phyloP scores from a whole-genome alignment of 1,140 invertebrate genomes.

The Drosophila sulfurigaster region DNA sequence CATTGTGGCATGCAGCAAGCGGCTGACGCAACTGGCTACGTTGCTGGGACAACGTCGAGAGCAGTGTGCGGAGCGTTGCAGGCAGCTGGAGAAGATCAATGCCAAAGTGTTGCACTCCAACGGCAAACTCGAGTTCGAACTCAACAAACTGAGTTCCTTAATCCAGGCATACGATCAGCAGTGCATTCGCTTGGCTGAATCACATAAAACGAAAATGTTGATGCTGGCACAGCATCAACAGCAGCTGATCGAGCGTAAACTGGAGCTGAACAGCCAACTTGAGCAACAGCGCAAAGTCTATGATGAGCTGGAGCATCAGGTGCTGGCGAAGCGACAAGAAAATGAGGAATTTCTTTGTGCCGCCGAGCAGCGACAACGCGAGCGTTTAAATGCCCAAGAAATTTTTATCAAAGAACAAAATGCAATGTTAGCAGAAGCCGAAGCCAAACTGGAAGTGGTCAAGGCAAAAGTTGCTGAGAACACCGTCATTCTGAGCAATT shows the following conservation, averaged over 20 bases:
- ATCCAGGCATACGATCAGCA: constrained; percentile 23
- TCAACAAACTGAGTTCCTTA: constrained; percentile 8
- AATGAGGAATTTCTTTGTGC: constrained; percentile 37
- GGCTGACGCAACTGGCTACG: constrained; percentile 27
- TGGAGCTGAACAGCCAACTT: not conserved
- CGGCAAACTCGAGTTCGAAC: constrained; percentile 17
- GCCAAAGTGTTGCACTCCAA: constrained; percentile 7
- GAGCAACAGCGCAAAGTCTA: constrained; percentile 17
- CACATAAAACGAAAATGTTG: constrained; percentile 4
- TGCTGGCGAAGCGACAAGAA: not conserved
- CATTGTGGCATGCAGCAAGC: constrained; percentile 22
- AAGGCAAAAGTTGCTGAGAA: constrained; percentile 1
- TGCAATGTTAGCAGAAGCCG: constrained; percentile 14
- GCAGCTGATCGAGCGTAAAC: constrained; percentile 16
- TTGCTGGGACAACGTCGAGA: constrained; percentile 30
- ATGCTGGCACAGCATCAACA: constrained; percentile 24
- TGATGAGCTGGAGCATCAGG: not conserved
- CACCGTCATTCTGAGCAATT: constrained; percentile 6
- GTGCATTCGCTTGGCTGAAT: constrained; percentile 26
- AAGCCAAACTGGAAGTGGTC: constrained; percentile 36
- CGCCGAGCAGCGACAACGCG: constrained; percentile 52
- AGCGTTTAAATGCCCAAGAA: constrained; percentile 24
- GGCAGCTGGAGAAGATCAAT: constrained; percentile 40
- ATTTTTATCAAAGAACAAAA: constrained; percentile 38
- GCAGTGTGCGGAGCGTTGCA: constrained; percentile 19